A percentile compares a stretch with the other conserved stretches of the same genome.
Conservation (phyloP, 1,140 invertebrate species). For the Leptopilina boulardi region DNA sequence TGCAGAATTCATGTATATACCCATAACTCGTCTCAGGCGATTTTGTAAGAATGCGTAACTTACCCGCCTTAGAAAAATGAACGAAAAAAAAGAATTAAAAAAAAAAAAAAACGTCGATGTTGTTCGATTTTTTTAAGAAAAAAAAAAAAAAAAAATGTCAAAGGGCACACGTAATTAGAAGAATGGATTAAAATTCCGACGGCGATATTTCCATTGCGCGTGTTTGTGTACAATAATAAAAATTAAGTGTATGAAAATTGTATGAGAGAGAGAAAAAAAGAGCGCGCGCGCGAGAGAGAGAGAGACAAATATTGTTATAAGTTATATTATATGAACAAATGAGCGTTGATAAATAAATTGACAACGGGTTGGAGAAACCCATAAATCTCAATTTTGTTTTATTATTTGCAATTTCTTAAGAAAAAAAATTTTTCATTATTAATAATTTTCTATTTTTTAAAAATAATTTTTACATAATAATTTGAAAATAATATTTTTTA, state of each 20-base stretch:
- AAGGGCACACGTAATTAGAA: slow-evolving; percentile 33
- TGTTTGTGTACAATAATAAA: slow-evolving; percentile 46
- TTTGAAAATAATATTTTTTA: too few species aligned
- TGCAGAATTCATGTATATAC: slow-evolving; percentile 20
- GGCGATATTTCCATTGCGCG: slow-evolving; percentile 31
- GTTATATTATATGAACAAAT: slow-evolving; percentile 62
- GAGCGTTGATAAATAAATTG: slow-evolving; percentile 66
- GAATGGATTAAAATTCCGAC: slow-evolving; percentile 19
- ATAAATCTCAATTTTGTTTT: slow-evolving; percentile 36
- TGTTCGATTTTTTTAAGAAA: slow-evolving; percentile 6
- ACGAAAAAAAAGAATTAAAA: neutral
- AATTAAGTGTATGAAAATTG: slow-evolving; percentile 49
- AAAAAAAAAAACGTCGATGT: slow-evolving; percentile 13
- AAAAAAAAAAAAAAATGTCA: slow-evolving; percentile 17
- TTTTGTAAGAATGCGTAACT: slow-evolving; percentile 24
- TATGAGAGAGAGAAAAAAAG: slow-evolving; percentile 47
- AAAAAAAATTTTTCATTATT: too few species aligned
- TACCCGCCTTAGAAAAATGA: slow-evolving; percentile 22
- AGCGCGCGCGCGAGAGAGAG: slow-evolving; percentile 50
- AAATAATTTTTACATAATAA: too few species aligned
- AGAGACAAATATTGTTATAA: slow-evolving; percentile 65
- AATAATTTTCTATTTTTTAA: neutral
- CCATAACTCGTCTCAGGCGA: slow-evolving; percentile 19
- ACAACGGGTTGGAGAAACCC: slow-evolving; percentile 55
- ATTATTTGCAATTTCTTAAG: neutral